Percentiles rank a stretch among this genome's conserved stretches.
phyloP scores from a whole-genome alignment of 2,113 vertebrate species.

The Martes martes region DNA sequence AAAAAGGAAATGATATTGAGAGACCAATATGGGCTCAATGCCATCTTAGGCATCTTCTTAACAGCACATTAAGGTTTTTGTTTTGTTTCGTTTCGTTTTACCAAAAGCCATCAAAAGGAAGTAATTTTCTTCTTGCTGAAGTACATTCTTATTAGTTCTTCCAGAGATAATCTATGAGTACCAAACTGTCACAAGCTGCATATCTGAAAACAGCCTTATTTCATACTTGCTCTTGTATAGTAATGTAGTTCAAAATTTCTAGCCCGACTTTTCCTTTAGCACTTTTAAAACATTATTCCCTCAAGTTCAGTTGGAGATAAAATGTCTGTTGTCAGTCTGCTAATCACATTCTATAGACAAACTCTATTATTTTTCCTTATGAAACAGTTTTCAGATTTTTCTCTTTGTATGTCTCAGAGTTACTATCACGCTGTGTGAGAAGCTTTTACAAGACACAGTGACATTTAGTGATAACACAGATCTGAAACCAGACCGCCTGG shows the following conservation, averaged over 20 bases:
- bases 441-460: background rate
- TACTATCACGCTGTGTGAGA: no score
- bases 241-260: background rate
- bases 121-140: background rate
- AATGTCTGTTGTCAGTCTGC: background rate
- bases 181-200: background rate
- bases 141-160: background rate
- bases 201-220: background rate
- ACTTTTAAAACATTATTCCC: background rate
- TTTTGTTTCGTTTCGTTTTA: background rate
- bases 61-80: background rate
- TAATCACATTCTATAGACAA: background rate
- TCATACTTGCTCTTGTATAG: background rate
- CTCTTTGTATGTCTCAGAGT: background rate
- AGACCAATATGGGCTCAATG: background rate
- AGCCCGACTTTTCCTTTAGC: background rate
- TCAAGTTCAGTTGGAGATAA: background rate
- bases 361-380: background rate
- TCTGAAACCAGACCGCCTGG: background rate
- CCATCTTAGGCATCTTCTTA: background rate
- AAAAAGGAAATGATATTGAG: background rate
- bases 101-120: background rate
- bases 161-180: background rate
- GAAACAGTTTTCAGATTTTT: background rate
- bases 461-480: background rate